Percentiles rank a stretch among this genome's conserved stretches.
Evolutionary conservation across 2,797 vertebrate genomes (phyloP).

Genomic region (Lophotriccus pileatus): DNA sequence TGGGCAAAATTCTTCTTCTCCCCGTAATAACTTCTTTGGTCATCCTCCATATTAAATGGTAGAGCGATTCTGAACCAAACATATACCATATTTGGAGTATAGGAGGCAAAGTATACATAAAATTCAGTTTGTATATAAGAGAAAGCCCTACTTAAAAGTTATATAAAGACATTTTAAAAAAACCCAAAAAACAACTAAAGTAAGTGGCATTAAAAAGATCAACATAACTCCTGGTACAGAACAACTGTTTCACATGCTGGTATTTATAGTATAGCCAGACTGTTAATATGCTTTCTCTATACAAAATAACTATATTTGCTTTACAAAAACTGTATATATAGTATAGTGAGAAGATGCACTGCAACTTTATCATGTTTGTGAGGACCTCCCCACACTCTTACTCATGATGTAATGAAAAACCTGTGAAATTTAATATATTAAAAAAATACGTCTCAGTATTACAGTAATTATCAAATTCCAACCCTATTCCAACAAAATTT

Average conservation of each 20-base stretch:
- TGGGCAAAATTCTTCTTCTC: background rate
- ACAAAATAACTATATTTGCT: background rate
- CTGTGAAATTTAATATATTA: background rate
- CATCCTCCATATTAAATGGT: background rate
- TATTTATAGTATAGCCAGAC: background rate
- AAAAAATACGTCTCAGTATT: background rate
- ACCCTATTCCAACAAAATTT: background rate
- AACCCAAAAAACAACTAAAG: background rate
- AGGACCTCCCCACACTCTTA: fast-evolving
- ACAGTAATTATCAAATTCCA: background rate
- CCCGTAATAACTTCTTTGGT: background rate
- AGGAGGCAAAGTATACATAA: background rate
- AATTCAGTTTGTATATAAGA: background rate
- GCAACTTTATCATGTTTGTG: background rate
- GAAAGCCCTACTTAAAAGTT: background rate
- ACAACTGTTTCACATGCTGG: background rate
- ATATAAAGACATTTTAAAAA: background rate
- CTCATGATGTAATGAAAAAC: fast-evolving
- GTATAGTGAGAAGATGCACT: background rate
- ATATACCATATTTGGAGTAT: background rate
- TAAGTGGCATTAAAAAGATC: background rate
- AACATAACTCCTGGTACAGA: background rate
- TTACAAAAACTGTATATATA: background rate
- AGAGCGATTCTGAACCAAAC: background rate
- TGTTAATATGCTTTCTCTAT: background rate